Evolutionary conservation across 2,113 vertebrate species (phyloP), one percentile per base, ranked within the genome.

Genomic region (Pan paniscus): DNA sequence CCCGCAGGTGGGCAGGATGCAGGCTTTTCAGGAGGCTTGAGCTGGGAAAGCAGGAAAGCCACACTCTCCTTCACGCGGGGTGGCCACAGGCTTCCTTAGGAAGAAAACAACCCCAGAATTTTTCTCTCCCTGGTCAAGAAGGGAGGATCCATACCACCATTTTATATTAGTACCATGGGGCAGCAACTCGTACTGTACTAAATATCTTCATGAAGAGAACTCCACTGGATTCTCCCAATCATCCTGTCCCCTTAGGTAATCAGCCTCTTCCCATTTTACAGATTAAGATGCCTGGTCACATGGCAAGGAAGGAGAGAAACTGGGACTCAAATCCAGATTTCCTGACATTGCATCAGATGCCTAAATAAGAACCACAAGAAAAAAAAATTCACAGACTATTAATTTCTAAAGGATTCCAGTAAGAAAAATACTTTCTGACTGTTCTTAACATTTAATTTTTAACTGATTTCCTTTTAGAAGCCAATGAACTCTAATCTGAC

Each of bases 1-100:
- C 30, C 55, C 16, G 4, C n/a, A 2, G 3, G 38, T 9, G 5
- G n/a, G 25, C 2, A 27, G 6, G 3, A 8, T 40, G 4, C 59
- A 2, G 20, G 1, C 5, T 48, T 57, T 25, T 10, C 32, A n/a
- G 6, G 30, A 55, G 12, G 17, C 73, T 48, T 40, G 46, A 43
- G 13, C 57, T 46, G n/a, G 35, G 10, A 40, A 10, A 35, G 50
- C 14, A 0, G 46, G 14, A 55, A 3, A 11, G 75, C 67, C 48
- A 14, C 38, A 59, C 6, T 23, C 32, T 35, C n/a, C 23, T 38
- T 92, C 55, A 50, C 18, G 2, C 13, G 0, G 2, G 9, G 64
- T 16, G 76, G 78, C 75, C 16, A 25, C 13, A 25, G 57, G 57
- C 46, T 68, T 25, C 38, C 46, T 48, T 2, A 32, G 17, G 30